A percentile compares a stretch with the other conserved stretches of the same genome.
Conservation (phyloP, 1,140 invertebrate genomes). For the Thrips palmi region DNA sequence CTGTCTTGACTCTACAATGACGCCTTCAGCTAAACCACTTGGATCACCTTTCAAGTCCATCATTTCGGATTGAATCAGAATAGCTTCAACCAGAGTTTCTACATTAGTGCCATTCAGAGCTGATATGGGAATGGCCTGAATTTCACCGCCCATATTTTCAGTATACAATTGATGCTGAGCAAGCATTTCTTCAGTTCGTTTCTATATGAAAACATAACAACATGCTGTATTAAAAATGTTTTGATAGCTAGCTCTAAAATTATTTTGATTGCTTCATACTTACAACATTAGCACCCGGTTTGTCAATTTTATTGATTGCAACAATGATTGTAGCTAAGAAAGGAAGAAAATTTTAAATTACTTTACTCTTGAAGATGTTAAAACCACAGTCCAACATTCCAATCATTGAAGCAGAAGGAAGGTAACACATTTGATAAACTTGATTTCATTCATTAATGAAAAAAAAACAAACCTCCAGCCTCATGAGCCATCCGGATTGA, state of each 20-base stretch:
- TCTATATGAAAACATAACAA: conserved; percentile 31
- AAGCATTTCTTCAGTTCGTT: conserved; percentile 47
- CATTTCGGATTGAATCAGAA: conserved; percentile 72
- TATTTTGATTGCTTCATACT: conserved; percentile 22
- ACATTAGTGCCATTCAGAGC: conserved; percentile 72
- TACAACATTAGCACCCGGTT: conserved; percentile 69
- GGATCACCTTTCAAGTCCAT: conserved; percentile 70
- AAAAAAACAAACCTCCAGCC: conserved; percentile 35
- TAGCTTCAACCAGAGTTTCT: conserved; percentile 62
- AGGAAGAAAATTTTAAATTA: conserved; percentile 15
- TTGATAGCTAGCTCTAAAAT: not conserved
- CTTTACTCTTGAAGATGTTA: conserved; percentile 1
- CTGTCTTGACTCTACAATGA: conserved; percentile 70
- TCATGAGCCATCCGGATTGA: conserved; percentile 57
- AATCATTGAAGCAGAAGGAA: too few relatives aligned
- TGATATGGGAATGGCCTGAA: conserved; percentile 82
- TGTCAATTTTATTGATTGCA: conserved; percentile 99
- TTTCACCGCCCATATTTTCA: conserved; percentile 81
- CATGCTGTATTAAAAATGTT: too few relatives aligned
- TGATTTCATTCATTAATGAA: not conserved
- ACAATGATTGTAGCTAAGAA: conserved; percentile 84
- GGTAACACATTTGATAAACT: conserved; percentile 5
- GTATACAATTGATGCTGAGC: conserved; percentile 57
- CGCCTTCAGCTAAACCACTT: conserved; percentile 68
- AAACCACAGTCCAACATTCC: not conserved